Conservation (phyloP, 2,797 vertebrate genomes). For the Ispidina picta region DNA sequence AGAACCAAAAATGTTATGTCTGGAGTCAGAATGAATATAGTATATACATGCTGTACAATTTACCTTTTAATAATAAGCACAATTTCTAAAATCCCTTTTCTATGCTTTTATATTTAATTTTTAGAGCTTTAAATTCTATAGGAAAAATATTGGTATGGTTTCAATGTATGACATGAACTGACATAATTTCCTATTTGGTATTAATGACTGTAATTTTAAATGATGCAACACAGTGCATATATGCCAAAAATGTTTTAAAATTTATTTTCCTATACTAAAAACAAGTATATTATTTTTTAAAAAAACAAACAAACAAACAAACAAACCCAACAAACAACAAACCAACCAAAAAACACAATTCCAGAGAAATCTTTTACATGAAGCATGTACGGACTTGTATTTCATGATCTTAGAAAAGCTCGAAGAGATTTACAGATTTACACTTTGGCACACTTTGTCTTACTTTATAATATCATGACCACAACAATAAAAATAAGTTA, state of each 20-base stretch:
- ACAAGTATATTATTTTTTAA: neutral
- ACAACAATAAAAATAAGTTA: neutral
- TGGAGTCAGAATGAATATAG: neutral
- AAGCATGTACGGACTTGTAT: neutral
- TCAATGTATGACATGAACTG: neutral
- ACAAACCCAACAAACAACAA: too few relatives aligned
- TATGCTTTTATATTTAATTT: neutral
- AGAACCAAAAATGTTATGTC: neutral
- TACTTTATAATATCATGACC: neutral
- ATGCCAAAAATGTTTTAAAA: neutral
- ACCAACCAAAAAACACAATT: neutral
- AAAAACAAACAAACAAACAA: too few relatives aligned
- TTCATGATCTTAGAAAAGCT: neutral
- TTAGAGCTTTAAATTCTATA: neutral
- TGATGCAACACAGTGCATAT: neutral
- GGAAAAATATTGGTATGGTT: neutral
- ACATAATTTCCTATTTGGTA: neutral
- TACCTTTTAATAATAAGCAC: neutral
- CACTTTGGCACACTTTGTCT: neutral
- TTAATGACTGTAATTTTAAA: neutral
- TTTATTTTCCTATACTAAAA: neutral
- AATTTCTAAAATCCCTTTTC: neutral
- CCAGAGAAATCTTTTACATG: neutral
- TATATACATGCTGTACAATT: neutral
- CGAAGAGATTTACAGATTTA: constrained; percentile 3